Evolutionary conservation across 2,113 vertebrate species (phyloP).

Genomic region (Paedocypris sp.): DNA sequence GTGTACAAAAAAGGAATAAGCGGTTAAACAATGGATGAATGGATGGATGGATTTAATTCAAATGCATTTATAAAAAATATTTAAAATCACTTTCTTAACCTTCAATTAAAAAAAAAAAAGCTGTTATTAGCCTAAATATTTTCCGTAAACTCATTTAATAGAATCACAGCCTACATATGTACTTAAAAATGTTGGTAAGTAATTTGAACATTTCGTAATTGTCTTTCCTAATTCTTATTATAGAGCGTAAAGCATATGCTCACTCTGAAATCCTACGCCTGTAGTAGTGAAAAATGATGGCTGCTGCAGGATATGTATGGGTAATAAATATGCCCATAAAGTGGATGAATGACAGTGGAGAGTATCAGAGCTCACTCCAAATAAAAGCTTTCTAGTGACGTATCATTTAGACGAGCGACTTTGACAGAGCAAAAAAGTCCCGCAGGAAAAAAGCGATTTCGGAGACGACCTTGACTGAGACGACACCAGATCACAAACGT

Average conservation of each 20-base stretch:
- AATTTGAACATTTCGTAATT: too few species aligned
- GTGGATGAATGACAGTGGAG: constrained; percentile 38
- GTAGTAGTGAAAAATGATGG: constrained; percentile 29
- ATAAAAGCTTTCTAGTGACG: constrained; percentile 16
- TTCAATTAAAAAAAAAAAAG: too few species aligned
- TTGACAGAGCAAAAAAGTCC: constrained; percentile 16
- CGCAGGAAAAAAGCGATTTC: not conserved
- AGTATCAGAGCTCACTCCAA: constrained; percentile 32
- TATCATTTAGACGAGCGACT: constrained; percentile 25
- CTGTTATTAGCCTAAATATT: too few species aligned
- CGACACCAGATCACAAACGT: not conserved
- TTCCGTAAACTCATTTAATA: too few species aligned
- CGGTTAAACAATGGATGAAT: too few species aligned
- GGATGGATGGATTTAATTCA: too few species aligned
- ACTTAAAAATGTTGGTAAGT: too few species aligned
- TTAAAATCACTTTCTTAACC: too few species aligned
- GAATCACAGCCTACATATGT: too few species aligned
- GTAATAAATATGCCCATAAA: constrained; percentile 41
- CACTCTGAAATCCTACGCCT: constrained; percentile 16
- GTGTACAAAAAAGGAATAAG: too few species aligned
- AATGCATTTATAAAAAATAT: too few species aligned
- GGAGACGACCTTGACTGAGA: constrained; percentile 1
- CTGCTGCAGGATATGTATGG: constrained; percentile 35
- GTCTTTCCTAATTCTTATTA: too few species aligned
- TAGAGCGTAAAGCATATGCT: not conserved